Conservation (phyloP, 1,140 invertebrate species). For the Vanessa tameamea region DNA sequence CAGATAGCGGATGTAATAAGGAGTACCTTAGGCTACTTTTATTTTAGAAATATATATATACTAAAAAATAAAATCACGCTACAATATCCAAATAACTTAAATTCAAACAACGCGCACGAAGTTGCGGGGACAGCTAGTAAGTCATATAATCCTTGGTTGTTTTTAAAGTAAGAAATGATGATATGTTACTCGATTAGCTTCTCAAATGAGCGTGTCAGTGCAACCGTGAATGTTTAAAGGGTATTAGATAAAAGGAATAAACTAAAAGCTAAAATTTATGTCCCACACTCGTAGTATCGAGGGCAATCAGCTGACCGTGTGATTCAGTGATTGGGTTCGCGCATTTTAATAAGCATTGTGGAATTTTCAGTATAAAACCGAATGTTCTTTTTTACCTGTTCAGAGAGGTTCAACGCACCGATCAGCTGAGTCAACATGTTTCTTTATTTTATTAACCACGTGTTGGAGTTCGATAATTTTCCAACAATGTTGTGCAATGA, state of each 20-base stretch:
- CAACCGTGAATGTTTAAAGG: conserved; percentile 28
- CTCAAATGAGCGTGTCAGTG: conserved; percentile 23
- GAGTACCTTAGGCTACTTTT: too few relatives aligned
- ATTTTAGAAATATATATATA: too few relatives aligned
- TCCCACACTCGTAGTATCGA: conserved; percentile 36
- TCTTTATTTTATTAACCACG: conserved; percentile 48
- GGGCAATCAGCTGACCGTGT: conserved; percentile 62
- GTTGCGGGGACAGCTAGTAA: background rate
- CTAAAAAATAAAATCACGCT: too few relatives aligned
- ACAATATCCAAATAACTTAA: too few relatives aligned
- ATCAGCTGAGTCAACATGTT: conserved; percentile 73
- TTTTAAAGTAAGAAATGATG: background rate
- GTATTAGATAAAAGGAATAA: conserved; percentile 24
- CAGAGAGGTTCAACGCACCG: conserved; percentile 68
- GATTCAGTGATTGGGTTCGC: conserved; percentile 58
- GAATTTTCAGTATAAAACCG: conserved; percentile 62
- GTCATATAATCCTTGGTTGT: background rate
- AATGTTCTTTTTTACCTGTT: conserved; percentile 55
- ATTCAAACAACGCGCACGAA: too few relatives aligned
- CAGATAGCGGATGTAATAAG: too few relatives aligned
- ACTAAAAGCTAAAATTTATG: conserved; percentile 34
- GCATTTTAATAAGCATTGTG: conserved; percentile 53
- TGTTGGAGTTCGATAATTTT: conserved; percentile 49
- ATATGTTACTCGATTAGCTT: background rate
- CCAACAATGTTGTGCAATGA: conserved; percentile 62